phyloP scores from a whole-genome alignment of 1,140 invertebrate genomes.

The Leptonema lineaticorne region DNA sequence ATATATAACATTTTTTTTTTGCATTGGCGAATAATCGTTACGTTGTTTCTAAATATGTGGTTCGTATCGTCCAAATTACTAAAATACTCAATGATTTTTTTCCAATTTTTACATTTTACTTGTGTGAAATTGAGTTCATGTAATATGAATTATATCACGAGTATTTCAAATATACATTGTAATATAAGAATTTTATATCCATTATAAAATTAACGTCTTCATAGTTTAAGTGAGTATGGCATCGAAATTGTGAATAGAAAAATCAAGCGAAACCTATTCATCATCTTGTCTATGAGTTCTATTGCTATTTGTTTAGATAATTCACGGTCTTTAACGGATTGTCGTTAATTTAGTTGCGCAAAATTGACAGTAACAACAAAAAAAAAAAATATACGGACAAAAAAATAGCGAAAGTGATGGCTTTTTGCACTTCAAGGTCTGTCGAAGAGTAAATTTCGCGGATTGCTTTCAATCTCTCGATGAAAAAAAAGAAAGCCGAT shows the following conservation, averaged over 20 bases:
- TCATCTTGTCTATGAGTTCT: not conserved
- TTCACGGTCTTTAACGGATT: not conserved
- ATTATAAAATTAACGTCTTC: no score
- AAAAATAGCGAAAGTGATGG: constrained; percentile 2
- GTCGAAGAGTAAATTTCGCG: not conserved
- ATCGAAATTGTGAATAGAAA: not conserved
- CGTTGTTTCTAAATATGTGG: no score
- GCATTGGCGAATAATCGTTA: not conserved
- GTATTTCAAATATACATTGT: no score
- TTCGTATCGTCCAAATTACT: no score
- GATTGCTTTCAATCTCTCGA: constrained; percentile 11
- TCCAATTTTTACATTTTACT: no score
- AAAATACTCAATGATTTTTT: no score
- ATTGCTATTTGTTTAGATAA: constrained; percentile 7
- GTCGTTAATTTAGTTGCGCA: not conserved
- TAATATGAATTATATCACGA: no score
- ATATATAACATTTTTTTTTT: constrained; percentile 4
- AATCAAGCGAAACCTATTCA: not conserved
- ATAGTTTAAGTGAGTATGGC: no score
- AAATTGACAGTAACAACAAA: not conserved
- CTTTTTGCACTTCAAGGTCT: not conserved
- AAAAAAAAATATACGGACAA: not conserved
- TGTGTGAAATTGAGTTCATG: no score
- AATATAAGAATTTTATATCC: no score
- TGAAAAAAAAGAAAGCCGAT: constrained; percentile 6